Evolutionary conservation across 2,797 vertebrate genomes (phyloP).

Genomic region (Sebastes minor): DNA sequence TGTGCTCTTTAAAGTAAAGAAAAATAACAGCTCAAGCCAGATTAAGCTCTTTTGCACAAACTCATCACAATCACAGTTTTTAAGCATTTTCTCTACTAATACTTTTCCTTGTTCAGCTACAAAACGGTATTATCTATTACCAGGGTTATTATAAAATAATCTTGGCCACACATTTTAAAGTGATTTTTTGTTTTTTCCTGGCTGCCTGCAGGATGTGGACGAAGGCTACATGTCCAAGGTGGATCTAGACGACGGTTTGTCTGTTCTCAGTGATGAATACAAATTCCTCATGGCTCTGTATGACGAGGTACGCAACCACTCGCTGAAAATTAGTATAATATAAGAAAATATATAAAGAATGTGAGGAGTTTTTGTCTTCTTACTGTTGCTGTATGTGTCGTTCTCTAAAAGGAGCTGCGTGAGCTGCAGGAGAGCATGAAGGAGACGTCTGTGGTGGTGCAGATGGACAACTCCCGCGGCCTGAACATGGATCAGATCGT

Average conservation of each 20-base stretch:
- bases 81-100: not conserved
- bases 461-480: conserved; percentile 85
- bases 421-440: conserved; percentile 84
- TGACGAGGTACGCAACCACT: conserved; percentile 74
- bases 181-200: not conserved
- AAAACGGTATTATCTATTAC: not conserved
- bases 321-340: not conserved
- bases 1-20: not conserved
- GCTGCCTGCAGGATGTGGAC: conserved; percentile 84
- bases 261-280: conserved; percentile 74
- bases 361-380: not conserved
- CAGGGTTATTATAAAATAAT: not conserved
- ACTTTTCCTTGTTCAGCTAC: not conserved
- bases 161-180: not conserved
- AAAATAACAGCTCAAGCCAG: not conserved
- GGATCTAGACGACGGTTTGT: conserved; percentile 75
- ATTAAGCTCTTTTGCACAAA: not conserved
- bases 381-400: not conserved
- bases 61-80: not conserved
- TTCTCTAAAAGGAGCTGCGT: conserved; percentile 82
- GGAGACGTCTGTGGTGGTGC: conserved; percentile 79
- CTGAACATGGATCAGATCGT: conserved; percentile 82
- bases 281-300: conserved; percentile 81
- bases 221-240: conserved; percentile 77
- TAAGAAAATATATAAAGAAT: not conserved